Conservation (phyloP, 2,797 vertebrate genomes). For the Acrossocheilus wenchowensis region DNA sequence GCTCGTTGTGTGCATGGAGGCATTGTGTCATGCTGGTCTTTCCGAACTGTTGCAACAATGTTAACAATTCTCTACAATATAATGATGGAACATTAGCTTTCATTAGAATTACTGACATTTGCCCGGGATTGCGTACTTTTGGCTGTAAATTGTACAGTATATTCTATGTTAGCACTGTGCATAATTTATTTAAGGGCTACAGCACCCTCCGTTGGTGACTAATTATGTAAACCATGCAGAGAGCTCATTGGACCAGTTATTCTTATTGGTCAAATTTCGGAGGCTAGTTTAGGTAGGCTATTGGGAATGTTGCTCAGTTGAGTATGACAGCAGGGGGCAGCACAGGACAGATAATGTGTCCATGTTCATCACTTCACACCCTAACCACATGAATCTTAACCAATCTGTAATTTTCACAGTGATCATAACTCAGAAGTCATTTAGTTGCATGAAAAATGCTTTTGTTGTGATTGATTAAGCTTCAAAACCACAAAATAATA, state of each 20-base stretch:
- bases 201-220: neutral
- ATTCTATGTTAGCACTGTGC: neutral
- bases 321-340: slow-evolving; percentile 19
- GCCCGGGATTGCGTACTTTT: neutral
- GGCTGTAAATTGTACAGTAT: neutral
- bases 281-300: neutral
- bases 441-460: neutral
- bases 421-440: neutral
- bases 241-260: neutral
- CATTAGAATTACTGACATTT: neutral
- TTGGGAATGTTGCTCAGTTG: neutral
- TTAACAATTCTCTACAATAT: neutral
- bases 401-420: neutral
- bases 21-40: neutral
- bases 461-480: neutral
- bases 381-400: neutral
- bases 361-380: neutral
- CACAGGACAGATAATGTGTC: slow-evolving; percentile 1
- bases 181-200: neutral
- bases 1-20: neutral
- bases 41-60: neutral
- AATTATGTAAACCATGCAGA: neutral
- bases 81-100: neutral
- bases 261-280: neutral
- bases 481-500: neutral